Evolutionary conservation across 2,888 invertebrate species (phyloP).

Genomic region (Drosophila nigricruria): DNA sequence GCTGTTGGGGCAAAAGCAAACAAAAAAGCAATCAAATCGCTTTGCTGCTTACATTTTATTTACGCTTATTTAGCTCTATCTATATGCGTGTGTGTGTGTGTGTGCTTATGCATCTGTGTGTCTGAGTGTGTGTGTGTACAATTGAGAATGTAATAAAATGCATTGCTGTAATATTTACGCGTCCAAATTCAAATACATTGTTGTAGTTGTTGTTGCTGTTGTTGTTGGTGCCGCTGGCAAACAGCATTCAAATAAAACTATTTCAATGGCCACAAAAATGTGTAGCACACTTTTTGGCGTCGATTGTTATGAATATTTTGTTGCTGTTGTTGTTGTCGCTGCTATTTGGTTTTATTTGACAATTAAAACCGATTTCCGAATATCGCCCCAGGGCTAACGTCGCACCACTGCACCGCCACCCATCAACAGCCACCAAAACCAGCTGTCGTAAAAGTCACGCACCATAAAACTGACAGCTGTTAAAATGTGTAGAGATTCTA

Average conservation of each 20-base stretch:
- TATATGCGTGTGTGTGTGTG: constrained; percentile 14
- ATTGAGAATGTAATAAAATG: constrained; percentile 65
- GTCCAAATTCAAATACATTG: constrained; percentile 44
- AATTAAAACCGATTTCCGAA: constrained; percentile 78
- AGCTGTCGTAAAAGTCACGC: constrained; percentile 79
- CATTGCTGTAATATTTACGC: constrained; percentile 59
- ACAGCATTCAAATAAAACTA: constrained; percentile 64
- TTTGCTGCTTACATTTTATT: constrained; percentile 8
- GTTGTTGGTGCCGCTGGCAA: constrained; percentile 25
- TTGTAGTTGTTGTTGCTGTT: constrained; percentile 17
- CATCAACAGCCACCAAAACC: constrained; percentile 21
- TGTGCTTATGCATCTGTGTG: no score
- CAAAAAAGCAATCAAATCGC: constrained; percentile 8
- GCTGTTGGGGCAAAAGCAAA: neutral
- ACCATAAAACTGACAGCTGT: constrained; percentile 80
- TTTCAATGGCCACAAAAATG: constrained; percentile 55
- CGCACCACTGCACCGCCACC: constrained; percentile 15
- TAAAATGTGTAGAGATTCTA: constrained; percentile 62
- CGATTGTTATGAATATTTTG: constrained; percentile 51
- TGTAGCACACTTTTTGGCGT: constrained; percentile 56
- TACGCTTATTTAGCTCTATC: constrained; percentile 12
- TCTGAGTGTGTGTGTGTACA: constrained; percentile 5
- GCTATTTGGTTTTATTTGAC: constrained; percentile 75
- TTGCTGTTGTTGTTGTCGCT: constrained; percentile 48
- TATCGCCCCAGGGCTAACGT: constrained; percentile 47